Evolutionary conservation across 2,797 vertebrate species (phyloP).

Genomic region (Cyprinella venusta): DNA sequence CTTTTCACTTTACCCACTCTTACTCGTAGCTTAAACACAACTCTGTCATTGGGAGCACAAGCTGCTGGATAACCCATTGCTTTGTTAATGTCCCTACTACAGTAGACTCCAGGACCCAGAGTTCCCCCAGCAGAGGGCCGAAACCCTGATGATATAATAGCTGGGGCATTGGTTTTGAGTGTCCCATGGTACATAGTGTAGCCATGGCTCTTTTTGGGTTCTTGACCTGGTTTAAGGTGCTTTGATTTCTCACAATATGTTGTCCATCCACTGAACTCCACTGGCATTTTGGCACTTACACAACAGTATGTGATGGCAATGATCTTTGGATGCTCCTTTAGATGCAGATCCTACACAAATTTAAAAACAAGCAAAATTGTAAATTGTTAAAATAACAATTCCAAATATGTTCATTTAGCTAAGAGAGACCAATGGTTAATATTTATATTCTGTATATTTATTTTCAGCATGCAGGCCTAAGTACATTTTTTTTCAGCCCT

Average conservation of each 20-base stretch:
- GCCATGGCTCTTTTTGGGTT: slow-evolving; percentile 56
- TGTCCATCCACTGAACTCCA: slow-evolving; percentile 63
- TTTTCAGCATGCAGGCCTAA: neutral
- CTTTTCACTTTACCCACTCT: slow-evolving; percentile 65
- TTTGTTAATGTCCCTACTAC: slow-evolving; percentile 65
- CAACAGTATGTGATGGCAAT: neutral
- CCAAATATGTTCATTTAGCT: neutral
- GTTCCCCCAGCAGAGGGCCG: slow-evolving; percentile 57
- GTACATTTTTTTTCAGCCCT: too few species aligned
- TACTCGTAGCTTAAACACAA: slow-evolving; percentile 61
- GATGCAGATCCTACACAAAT: neutral
- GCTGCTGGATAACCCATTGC: slow-evolving; percentile 55
- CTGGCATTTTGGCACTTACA: slow-evolving; percentile 51
- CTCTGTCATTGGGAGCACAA: slow-evolving; percentile 55
- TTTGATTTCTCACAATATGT: slow-evolving; percentile 51
- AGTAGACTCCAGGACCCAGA: slow-evolving; percentile 64
- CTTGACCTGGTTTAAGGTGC: slow-evolving; percentile 62
- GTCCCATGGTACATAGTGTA: slow-evolving; percentile 69
- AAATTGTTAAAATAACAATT: neutral
- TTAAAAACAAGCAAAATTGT: neutral
- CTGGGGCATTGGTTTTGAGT: slow-evolving; percentile 47
- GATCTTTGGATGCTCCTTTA: neutral
- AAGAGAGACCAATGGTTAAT: neutral
- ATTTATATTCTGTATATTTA: too few species aligned
- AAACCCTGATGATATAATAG: slow-evolving; percentile 63